Conservation (phyloP, 92 coral and sea anemone genomes). For the Virgularia gustaviana region DNA sequence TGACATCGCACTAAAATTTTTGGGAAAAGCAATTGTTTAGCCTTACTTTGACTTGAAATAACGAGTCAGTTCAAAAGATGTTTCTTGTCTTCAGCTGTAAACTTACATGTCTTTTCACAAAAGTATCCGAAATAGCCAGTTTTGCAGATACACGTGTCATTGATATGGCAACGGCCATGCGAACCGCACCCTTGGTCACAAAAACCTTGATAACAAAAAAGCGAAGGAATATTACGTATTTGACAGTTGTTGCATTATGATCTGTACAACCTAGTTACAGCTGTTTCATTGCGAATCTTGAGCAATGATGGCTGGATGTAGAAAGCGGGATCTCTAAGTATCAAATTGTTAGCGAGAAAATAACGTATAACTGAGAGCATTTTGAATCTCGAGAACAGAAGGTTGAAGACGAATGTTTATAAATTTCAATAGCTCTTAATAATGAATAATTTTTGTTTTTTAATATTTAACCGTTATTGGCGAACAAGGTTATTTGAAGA, state of each 20-base stretch:
- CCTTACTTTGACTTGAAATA: too few relatives aligned
- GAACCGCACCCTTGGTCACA: constrained; percentile 87
- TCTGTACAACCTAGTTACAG: too few relatives aligned
- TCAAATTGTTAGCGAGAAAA: too few relatives aligned
- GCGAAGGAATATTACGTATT: background rate
- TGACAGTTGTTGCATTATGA: too few relatives aligned
- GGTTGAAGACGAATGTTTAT: background rate
- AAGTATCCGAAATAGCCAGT: constrained; percentile 78
- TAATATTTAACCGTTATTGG: background rate
- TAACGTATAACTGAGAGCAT: too few relatives aligned
- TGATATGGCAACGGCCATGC: constrained; percentile 70
- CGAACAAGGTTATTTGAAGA: background rate
- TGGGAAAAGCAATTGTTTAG: too few relatives aligned
- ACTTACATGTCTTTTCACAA: constrained; percentile 69
- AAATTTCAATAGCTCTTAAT: background rate
- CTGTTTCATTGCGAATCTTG: too few relatives aligned
- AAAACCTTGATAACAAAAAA: constrained; percentile 50
- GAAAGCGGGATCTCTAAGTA: too few relatives aligned
- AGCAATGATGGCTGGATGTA: too few relatives aligned
- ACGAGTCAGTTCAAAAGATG: too few relatives aligned
- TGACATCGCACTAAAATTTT: constrained; percentile 66
- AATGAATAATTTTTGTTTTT: background rate
- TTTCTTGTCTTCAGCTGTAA: too few relatives aligned
- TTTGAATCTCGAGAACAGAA: too few relatives aligned
- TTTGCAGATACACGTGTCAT: constrained; percentile 85